Conservation (phyloP, 2,888 invertebrate genomes). For the Acanthosepion lycidas region DNA sequence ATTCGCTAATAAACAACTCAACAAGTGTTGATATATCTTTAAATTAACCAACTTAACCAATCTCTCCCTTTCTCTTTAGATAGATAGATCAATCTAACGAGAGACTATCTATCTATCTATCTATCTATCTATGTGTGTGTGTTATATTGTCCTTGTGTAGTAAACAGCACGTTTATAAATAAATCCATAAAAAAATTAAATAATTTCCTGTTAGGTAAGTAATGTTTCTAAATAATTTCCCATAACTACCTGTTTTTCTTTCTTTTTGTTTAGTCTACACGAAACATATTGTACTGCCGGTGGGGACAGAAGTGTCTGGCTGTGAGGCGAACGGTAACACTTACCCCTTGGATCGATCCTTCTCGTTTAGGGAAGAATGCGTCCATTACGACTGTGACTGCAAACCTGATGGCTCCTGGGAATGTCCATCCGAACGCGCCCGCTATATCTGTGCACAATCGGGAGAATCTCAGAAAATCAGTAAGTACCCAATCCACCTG, state of each 20-base stretch:
- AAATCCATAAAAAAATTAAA: no score
- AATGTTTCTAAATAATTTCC: neutral
- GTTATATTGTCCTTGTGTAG: no score
- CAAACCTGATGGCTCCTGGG: constrained; percentile 56
- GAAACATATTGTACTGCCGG: neutral
- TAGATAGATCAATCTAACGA: no score
- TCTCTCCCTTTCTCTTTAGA: no score
- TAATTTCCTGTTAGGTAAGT: no score
- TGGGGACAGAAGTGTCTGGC: neutral
- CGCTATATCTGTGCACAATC: constrained; percentile 52
- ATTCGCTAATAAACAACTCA: no score
- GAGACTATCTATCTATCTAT: no score
- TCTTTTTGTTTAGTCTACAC: neutral
- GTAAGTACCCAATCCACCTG: neutral
- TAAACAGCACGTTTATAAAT: no score
- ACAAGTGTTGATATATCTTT: no score
- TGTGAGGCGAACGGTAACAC: neutral
- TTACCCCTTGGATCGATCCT: constrained; percentile 36
- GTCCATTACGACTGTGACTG: constrained; percentile 58
- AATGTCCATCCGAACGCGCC: constrained; percentile 55
- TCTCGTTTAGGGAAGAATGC: constrained; percentile 55
- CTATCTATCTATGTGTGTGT: no score
- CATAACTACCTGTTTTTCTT: neutral
- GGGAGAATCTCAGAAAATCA: neutral
- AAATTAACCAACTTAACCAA: no score